Evolutionary conservation across 2,113 vertebrate species (phyloP).

Genomic region (Pteropus alecto): DNA sequence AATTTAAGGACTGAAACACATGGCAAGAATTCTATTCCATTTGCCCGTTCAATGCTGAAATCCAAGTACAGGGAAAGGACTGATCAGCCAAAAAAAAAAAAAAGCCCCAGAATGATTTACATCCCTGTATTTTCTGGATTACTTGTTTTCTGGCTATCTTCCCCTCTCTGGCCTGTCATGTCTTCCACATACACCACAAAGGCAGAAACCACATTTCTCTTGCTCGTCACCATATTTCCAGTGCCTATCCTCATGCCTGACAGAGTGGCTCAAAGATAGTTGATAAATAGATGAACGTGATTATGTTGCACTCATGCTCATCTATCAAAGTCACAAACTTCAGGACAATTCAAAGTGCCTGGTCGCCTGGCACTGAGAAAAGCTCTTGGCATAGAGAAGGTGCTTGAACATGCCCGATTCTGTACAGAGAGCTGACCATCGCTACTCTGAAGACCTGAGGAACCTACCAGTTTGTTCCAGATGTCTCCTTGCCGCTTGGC

Average conservation of each 20-base stretch:
- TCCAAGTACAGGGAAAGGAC: not conserved
- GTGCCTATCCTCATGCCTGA: not conserved
- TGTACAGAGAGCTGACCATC: not conserved
- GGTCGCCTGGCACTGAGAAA: not conserved
- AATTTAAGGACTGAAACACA: not conserved
- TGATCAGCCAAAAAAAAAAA: not conserved
- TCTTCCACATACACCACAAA: not conserved
- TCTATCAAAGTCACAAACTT: not conserved
- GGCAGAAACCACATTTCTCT: not conserved
- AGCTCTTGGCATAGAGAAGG: not conserved
- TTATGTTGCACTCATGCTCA: not conserved
- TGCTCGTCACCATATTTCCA: not conserved
- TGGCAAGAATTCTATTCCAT: not conserved
- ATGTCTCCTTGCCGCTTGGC: constrained; percentile 90
- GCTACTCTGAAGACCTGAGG: not conserved
- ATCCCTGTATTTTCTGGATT: not conserved
- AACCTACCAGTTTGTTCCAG: constrained; percentile 96
- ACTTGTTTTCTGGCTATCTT: not conserved
- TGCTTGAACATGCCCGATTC: not conserved
- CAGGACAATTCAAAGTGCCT: not conserved
- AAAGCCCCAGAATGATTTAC: not conserved
- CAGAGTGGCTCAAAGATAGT: not conserved
- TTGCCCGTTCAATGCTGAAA: not conserved
- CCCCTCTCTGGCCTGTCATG: not conserved
- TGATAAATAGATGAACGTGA: not conserved